Evolutionary conservation across 1,140 invertebrate genomes (phyloP).

Genomic region (Heliconius eleuchia): DNA sequence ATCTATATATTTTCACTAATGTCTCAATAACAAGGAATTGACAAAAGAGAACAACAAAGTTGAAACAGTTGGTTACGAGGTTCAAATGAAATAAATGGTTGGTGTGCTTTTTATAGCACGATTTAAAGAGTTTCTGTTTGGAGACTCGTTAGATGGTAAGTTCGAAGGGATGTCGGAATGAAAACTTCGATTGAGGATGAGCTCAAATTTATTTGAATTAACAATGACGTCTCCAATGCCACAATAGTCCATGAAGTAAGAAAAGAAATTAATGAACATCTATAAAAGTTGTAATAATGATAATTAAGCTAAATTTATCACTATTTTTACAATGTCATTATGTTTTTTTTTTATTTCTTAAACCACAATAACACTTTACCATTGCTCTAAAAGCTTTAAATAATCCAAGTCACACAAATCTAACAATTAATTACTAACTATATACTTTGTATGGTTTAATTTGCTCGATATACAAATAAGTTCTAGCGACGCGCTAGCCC

Average conservation of each 20-base stretch:
- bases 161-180: constrained; percentile 66
- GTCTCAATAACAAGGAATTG: constrained; percentile 57
- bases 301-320: constrained; percentile 80
- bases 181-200: constrained; percentile 80
- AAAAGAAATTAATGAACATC: constrained; percentile 80
- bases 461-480: constrained; percentile 80
- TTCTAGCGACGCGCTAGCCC: constrained; percentile 63
- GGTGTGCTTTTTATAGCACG: neutral
- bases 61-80: constrained; percentile 11
- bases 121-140: constrained; percentile 42
- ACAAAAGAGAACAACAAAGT: constrained; percentile 31
- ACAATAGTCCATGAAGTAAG: constrained; percentile 80
- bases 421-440: constrained; percentile 81
- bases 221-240: constrained; percentile 80
- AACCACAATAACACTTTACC: constrained; percentile 79
- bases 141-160: constrained; percentile 50
- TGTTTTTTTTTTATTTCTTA: constrained; percentile 71
- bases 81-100: constrained; percentile 11
- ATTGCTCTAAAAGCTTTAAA: constrained; percentile 80
- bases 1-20: constrained; percentile 60
- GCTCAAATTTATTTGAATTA: constrained; percentile 81
- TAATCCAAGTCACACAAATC: constrained; percentile 80
- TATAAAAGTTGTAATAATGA: constrained; percentile 81
- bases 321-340: constrained; percentile 81
- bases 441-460: constrained; percentile 77